phyloP scores from a whole-genome alignment of 2,888 invertebrate species.

The Harpagoxenus sublaevis region DNA sequence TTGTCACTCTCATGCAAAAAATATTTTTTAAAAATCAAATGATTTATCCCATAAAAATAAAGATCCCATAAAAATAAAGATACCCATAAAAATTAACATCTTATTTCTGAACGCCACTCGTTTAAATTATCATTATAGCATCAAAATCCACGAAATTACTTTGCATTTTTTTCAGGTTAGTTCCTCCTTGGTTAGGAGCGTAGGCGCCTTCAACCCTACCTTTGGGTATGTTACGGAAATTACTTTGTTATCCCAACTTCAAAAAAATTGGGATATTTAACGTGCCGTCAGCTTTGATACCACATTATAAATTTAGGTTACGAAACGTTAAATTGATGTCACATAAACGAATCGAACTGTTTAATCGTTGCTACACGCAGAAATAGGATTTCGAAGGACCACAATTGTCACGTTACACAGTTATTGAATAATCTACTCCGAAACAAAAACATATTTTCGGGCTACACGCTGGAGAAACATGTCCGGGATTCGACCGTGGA shows the following conservation, averaged over 20 bases:
- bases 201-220: no score
- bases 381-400: background rate
- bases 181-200: no score
- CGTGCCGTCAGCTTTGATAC: no score
- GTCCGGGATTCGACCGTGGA: background rate
- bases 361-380: background rate
- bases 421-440: background rate
- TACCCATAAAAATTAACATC: background rate
- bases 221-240: no score
- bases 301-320: conserved; percentile 14
- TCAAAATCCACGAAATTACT: background rate
- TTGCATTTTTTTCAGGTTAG: background rate
- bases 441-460: conserved; percentile 8
- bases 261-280: no score
- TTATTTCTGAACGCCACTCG: background rate
- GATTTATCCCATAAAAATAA: background rate
- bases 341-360: background rate
- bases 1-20: conserved; percentile 33
- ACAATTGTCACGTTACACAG: background rate
- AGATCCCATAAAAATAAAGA: no score
- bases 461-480: background rate
- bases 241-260: no score
- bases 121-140: background rate
- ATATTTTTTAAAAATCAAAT: background rate
- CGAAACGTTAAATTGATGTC: background rate